Evolutionary conservation across 2,113 vertebrate species (phyloP).

Genomic region (Coryphaenoides rupestris): DNA sequence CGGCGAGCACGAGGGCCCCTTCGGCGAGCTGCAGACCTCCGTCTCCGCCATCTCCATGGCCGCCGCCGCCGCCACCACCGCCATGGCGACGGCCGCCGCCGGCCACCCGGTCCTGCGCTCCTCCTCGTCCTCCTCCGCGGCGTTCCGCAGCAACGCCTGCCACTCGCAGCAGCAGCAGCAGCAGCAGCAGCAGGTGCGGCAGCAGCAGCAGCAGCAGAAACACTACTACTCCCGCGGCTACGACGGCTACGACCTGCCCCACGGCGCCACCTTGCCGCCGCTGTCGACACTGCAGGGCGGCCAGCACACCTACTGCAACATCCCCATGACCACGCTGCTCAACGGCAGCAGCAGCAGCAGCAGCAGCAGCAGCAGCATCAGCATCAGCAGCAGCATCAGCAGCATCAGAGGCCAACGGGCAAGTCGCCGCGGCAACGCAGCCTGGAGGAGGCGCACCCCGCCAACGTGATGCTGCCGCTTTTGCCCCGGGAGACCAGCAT

Average conservation of each 20-base stretch:
- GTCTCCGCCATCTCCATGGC: constrained; percentile 97
- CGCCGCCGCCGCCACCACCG: constrained; percentile 92
- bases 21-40: constrained; percentile 94
- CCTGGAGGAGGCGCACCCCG: constrained; percentile 90
- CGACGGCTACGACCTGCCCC: constrained; percentile 92
- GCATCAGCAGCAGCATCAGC: constrained; percentile 76
- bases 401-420: too few species aligned
- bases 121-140: too few species aligned
- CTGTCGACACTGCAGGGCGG: constrained; percentile 85
- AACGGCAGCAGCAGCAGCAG: constrained; percentile 80
- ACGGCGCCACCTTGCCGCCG: constrained; percentile 82
- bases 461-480: constrained; percentile 96
- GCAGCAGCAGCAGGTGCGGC: too few species aligned
- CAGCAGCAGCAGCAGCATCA: constrained; percentile 86
- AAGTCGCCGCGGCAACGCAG: constrained; percentile 89
- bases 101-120: constrained; percentile 92
- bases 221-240: constrained; percentile 97
- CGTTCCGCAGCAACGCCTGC: constrained; percentile 83
- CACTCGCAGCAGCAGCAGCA: constrained; percentile 83
- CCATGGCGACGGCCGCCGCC: constrained; percentile 91
- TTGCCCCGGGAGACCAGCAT: constrained; percentile 96
- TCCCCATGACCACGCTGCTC: constrained; percentile 98
- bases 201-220: constrained; percentile 85
- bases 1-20: constrained; percentile 94
- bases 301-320: constrained; percentile 99